Evolutionary conservation across 2,888 invertebrate species (phyloP).

Genomic region (Agapetus fuscipes): DNA sequence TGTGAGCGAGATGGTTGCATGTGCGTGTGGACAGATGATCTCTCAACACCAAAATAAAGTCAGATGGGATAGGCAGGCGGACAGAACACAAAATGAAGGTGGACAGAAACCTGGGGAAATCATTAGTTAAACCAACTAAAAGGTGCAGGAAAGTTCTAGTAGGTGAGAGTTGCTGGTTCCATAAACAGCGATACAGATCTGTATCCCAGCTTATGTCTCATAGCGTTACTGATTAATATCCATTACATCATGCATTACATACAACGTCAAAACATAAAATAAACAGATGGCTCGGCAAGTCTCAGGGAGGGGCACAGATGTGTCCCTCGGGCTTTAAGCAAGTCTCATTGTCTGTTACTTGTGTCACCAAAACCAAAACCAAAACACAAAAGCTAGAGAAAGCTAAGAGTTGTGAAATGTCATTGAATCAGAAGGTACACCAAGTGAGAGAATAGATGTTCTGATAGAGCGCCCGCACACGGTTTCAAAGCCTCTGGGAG

Average conservation of each 20-base stretch:
- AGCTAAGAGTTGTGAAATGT: neutral
- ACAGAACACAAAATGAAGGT: neutral
- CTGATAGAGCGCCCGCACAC: slow-evolving; percentile 21
- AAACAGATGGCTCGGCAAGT: no score
- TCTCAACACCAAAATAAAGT: slow-evolving; percentile 11
- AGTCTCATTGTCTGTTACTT: no score
- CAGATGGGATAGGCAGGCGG: slow-evolving; percentile 16
- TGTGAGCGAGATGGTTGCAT: slow-evolving; percentile 14
- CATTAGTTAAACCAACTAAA: slow-evolving; percentile 6
- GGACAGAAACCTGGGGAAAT: neutral
- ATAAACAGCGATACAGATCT: no score
- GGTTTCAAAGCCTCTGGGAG: slow-evolving; percentile 24
- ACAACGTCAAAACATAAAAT: no score
- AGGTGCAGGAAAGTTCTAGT: slow-evolving; percentile 10
- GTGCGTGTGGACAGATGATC: slow-evolving; percentile 8
- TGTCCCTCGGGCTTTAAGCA: no score
- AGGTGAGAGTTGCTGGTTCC: no score
- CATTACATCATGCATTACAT: no score
- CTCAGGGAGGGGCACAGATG: no score
- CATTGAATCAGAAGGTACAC: neutral
- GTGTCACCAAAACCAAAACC: no score
- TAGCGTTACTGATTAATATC: no score
- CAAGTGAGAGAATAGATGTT: slow-evolving; percentile 21
- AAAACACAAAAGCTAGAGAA: no score
- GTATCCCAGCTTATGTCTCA: no score